Base-by-base conservation (phyloP, 2,797 vertebrate species). In the Steatocranus sp. region DNA sequence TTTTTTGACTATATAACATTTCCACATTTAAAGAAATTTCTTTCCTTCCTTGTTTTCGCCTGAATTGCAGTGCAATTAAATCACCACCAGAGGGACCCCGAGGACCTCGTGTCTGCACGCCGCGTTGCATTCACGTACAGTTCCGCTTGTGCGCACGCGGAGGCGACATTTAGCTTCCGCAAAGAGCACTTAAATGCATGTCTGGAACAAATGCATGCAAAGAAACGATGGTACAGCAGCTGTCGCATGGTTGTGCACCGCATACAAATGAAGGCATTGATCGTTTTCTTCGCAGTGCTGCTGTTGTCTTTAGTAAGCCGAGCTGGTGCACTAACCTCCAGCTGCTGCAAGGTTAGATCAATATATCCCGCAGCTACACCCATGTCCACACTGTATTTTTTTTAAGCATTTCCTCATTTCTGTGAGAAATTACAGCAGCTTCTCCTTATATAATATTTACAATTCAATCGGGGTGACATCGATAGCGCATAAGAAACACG, bases 211-310 rank as follows among this genome's bases (percentile, higher is more conserved):
- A 94, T 83, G 78, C 75, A 83, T 87, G 92, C 91, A 91, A 75
- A 86, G 77, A 89, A 82, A 82, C 86, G 87, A 84, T 68, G 91
- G 89, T 49, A 80, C 86, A 89, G 93, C 95, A 94, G 93, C 94
- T 95, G 95, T 94, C 94, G 93, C 94, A 94, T 48, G 91, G 90
- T 79, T 91, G 92, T 89, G 94, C 83, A 20, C 75, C 20, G 94
- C 91, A 95, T 95, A 94, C 93, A 94, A 94, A 95, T 95, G 92
- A 93, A 89, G 77, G 50, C 90, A 93, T 89, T 88, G 92, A 93
- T 93, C 82, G 81, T 38, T 89, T 76, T 78, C 84, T 61, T 81
- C 53, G 30, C 76, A 25, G 76, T 34, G 20, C 66, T 68, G 27
- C 66, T 63, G 27, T 91, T 91, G 85, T 88, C 78, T 93, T 86